Evolutionary conservation across 2,888 invertebrate genomes (phyloP).

Genomic region (Hedya salicella): DNA sequence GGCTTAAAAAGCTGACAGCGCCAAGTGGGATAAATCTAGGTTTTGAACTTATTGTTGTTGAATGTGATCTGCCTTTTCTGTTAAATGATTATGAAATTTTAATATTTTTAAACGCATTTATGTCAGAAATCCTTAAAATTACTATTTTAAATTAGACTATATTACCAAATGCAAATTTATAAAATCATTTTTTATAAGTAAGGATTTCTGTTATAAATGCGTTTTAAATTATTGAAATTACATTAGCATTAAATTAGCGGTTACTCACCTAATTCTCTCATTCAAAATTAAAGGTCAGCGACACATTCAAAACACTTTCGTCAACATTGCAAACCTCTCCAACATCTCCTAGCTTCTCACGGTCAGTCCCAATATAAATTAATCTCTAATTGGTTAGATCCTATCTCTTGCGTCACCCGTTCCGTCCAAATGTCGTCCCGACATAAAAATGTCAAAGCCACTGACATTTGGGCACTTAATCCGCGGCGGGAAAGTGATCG

Average conservation of each 20-base stretch:
- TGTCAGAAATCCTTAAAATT: too few relatives aligned
- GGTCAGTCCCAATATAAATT: slow-evolving; percentile 61
- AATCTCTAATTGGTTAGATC: slow-evolving; percentile 81
- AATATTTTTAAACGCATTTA: too few relatives aligned
- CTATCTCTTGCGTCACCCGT: slow-evolving; percentile 71
- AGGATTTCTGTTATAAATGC: too few relatives aligned
- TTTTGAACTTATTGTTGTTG: slow-evolving; percentile 19
- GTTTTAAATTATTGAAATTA: too few relatives aligned
- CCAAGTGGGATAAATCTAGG: slow-evolving; percentile 28
- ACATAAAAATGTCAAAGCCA: slow-evolving; percentile 82
- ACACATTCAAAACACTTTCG: neutral
- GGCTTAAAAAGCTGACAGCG: slow-evolving; percentile 40
- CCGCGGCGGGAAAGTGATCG: slow-evolving; percentile 76
- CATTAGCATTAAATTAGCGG: too few relatives aligned
- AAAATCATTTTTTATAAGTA: too few relatives aligned
- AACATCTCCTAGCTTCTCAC: slow-evolving; percentile 32
- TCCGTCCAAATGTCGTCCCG: slow-evolving; percentile 74
- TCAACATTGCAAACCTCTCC: slow-evolving; percentile 11
- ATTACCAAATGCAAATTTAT: too few relatives aligned
- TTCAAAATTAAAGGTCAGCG: neutral
- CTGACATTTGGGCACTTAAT: slow-evolving; percentile 82
- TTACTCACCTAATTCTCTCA: neutral
- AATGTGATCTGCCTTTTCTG: slow-evolving; percentile 1
- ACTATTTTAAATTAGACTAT: too few relatives aligned
- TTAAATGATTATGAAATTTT: neutral